phyloP scores from a whole-genome alignment of 2,888 invertebrate species.

The Habrosyne pyritoides region DNA sequence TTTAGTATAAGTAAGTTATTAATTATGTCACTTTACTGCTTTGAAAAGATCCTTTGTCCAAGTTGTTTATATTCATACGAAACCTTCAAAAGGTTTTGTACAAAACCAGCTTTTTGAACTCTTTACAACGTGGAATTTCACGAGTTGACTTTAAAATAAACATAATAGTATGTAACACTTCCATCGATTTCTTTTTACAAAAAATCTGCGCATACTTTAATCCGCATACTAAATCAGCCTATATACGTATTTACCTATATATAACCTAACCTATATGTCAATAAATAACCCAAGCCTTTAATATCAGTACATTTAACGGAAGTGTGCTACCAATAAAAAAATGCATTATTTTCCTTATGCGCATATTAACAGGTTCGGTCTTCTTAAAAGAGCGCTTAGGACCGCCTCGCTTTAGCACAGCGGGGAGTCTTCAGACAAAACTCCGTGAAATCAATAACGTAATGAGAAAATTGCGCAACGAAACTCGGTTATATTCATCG shows the following conservation, averaged over 20 bases:
- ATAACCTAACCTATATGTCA: too few species aligned
- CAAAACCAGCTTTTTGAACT: too few species aligned
- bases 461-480: conserved; percentile 78
- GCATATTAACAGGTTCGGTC: conserved; percentile 5
- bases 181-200: too few species aligned
- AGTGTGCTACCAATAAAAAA: background rate
- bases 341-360: background rate
- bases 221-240: too few species aligned
- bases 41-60: background rate
- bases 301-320: background rate
- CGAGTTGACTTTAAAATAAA: too few species aligned
- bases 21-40: background rate
- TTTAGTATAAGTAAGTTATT: conserved; percentile 3
- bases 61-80: background rate
- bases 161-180: too few species aligned
- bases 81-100: too few species aligned
- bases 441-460: conserved; percentile 77
- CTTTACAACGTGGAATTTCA: too few species aligned
- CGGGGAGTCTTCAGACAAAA: conserved; percentile 69
- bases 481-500: conserved; percentile 53
- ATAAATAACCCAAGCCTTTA: too few species aligned
- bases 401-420: conserved; percentile 48
- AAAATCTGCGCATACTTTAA: too few species aligned
- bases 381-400: conserved; percentile 20
- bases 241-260: too few species aligned